Evolutionary conservation across 1,140 invertebrate species (phyloP).

Genomic region (Hylaeus volcanicus): DNA sequence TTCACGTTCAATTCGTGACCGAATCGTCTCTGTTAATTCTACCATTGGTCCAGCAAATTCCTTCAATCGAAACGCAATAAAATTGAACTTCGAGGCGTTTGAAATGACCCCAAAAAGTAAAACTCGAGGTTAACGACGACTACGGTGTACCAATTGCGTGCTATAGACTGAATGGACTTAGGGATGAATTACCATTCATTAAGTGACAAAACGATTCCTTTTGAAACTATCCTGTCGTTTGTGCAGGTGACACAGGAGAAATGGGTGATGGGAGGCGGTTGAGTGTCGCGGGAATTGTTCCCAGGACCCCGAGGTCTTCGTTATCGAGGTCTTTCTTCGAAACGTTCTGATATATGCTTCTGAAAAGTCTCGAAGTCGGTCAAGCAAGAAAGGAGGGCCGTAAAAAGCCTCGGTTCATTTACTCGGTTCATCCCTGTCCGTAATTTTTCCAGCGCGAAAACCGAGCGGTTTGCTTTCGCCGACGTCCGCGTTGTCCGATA

Average conservation of each 20-base stretch:
- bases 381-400: slow-evolving; percentile 44
- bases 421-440: slow-evolving; percentile 27
- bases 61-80: too few relatives aligned
- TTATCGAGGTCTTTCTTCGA: slow-evolving; percentile 28
- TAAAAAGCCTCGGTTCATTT: slow-evolving; percentile 56
- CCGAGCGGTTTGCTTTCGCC: slow-evolving; percentile 14
- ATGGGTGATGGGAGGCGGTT: background rate
- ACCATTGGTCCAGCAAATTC: too few relatives aligned
- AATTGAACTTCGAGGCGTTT: too few relatives aligned
- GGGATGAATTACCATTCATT: slow-evolving; percentile 19
- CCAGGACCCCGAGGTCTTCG: slow-evolving; percentile 27
- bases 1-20: too few relatives aligned
- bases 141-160: too few relatives aligned
- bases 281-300: slow-evolving; percentile 22
- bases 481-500: background rate
- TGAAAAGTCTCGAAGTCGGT: slow-evolving; percentile 40
- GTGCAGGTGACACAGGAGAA: slow-evolving; percentile 20
- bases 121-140: too few relatives aligned
- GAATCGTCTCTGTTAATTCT: too few relatives aligned
- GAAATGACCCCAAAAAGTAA: too few relatives aligned
- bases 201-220: background rate
- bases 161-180: background rate
- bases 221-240: slow-evolving; percentile 6
- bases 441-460: slow-evolving; percentile 39
- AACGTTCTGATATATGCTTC: slow-evolving; percentile 35